A percentile compares a stretch with the other conserved stretches of the same genome.
These are phyloP conservation scores for Drosophila malerkotliana DNA, from an alignment of 1,140 invertebrate genomes.

Conservation along the genomic window DNA sequence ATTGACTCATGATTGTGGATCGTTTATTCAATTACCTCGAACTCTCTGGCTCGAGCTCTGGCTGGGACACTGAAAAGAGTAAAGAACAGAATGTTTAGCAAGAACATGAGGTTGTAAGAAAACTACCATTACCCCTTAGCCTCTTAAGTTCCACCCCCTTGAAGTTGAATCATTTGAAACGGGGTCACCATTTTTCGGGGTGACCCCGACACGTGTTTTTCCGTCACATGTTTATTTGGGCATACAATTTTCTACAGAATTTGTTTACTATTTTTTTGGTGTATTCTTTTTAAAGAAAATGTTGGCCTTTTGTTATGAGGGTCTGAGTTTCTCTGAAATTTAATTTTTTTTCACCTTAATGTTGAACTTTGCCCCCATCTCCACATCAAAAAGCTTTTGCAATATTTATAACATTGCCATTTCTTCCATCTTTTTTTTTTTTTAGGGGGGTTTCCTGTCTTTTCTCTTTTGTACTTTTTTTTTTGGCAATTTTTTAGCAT, in stretches of 20 bases:
- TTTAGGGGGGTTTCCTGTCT: too few species aligned
- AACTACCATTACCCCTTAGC: background rate
- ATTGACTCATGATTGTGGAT: constrained; percentile 46
- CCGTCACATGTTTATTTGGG: background rate
- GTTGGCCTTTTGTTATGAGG: background rate
- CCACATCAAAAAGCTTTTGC: constrained; percentile 5
- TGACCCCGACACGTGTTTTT: constrained; percentile 6
- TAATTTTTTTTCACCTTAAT: background rate
- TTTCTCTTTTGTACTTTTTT: constrained; percentile 1
- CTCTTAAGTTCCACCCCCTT: background rate
- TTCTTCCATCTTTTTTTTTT: constrained; percentile 14
- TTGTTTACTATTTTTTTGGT: too few species aligned
- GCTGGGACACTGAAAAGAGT: constrained; percentile 19
- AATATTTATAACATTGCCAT: constrained; percentile 17
- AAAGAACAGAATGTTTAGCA: background rate
- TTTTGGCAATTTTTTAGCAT: background rate
- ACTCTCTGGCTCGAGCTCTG: constrained; percentile 1
- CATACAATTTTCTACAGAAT: too few species aligned
- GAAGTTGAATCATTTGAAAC: constrained; percentile 9
- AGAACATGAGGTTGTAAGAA: background rate
- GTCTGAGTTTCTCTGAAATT: background rate
- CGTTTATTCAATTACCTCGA: constrained; percentile 55
- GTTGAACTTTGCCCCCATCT: background rate
- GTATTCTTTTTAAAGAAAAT: too few species aligned
- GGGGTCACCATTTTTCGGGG: background rate